Conservation (phyloP, 2,888 invertebrate species). For the Desoria tigrina region DNA sequence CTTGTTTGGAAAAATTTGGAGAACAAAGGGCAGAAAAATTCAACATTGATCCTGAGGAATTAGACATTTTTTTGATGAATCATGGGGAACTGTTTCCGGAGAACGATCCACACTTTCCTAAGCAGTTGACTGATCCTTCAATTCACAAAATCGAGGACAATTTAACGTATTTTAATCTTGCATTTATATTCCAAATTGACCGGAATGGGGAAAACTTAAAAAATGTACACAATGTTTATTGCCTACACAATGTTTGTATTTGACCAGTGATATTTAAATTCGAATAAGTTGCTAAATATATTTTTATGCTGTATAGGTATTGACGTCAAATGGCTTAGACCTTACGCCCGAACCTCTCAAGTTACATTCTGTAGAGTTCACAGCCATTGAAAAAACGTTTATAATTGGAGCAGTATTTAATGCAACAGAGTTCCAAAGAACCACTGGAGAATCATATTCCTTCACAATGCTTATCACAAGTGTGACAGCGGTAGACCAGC, state of each 20-base stretch:
- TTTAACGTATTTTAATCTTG: conserved; percentile 19
- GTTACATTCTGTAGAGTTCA: conserved; percentile 42
- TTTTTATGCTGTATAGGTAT: too few species aligned
- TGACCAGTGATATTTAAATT: too few species aligned
- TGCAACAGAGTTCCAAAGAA: background rate
- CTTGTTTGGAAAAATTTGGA: too few species aligned
- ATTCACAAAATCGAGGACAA: conserved; percentile 6
- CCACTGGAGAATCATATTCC: background rate
- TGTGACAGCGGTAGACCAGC: conserved; percentile 17
- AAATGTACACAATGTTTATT: background rate
- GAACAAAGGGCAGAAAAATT: too few species aligned
- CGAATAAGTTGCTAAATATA: too few species aligned
- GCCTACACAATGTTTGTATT: too few species aligned
- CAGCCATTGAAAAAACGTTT: conserved; percentile 42
- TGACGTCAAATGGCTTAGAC: too few species aligned
- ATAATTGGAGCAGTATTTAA: conserved; percentile 19
- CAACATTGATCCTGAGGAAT: background rate
- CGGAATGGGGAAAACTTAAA: background rate
- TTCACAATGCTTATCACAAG: conserved; percentile 15
- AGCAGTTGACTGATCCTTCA: conserved; percentile 17
- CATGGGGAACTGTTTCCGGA: background rate
- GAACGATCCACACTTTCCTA: conserved; percentile 33
- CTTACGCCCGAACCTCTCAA: too few species aligned
- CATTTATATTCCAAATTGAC: conserved; percentile 22
- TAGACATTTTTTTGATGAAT: background rate